These are phyloP conservation scores for Propsilocerus akamusi DNA, from an alignment of 1,140 invertebrate genomes.

Conservation along the genomic window DNA sequence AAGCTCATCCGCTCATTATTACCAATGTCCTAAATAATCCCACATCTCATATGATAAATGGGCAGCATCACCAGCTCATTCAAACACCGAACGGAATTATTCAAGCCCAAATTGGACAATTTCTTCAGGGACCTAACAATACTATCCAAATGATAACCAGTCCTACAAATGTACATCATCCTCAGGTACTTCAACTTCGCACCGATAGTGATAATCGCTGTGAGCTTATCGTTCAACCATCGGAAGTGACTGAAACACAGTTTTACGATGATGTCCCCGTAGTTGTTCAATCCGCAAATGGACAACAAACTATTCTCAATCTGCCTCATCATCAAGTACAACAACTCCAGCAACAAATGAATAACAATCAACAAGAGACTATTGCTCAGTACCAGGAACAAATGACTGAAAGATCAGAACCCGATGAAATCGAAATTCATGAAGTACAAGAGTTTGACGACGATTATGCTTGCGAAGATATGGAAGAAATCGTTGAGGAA, in stretches of 20 bases:
- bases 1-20: conserved; percentile 19
- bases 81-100: conserved; percentile 12
- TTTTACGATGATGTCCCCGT: conserved; percentile 10
- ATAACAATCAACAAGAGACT: no score
- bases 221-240: conserved; percentile 20
- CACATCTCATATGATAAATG: conserved; percentile 15
- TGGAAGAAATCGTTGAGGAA: not conserved
- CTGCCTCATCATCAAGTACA: not conserved
- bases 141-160: conserved; percentile 6
- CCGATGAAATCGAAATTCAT: not conserved
- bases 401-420: not conserved
- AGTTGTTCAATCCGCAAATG: not conserved
- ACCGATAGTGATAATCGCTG: conserved; percentile 19
- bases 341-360: not conserved
- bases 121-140: conserved; percentile 5
- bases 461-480: not conserved
- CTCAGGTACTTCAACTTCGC: conserved; percentile 19
- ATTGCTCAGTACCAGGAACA: not conserved
- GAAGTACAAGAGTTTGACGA: not conserved
- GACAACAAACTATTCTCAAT: not conserved
- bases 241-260: conserved; percentile 17
- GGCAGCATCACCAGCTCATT: not conserved
- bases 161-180: conserved; percentile 8
- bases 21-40: conserved; percentile 23
- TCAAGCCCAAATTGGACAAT: conserved; percentile 9